These are phyloP conservation scores for Nycticryphes semicollaris DNA, from an alignment of 2,113 vertebrate genomes.

Conservation along the genomic window DNA sequence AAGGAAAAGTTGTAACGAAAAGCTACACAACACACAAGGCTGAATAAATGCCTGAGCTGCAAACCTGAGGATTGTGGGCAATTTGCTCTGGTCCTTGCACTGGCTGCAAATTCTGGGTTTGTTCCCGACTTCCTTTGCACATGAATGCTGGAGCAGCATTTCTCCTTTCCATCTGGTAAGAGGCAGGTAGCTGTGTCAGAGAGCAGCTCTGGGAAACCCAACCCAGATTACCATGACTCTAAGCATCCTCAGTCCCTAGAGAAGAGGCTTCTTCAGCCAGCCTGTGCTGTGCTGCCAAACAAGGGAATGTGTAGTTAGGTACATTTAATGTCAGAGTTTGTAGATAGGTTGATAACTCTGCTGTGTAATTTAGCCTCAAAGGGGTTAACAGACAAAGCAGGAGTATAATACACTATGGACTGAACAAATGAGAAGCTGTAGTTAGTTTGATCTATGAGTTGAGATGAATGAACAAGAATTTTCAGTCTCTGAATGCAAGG, in stretches of 20 bases:
- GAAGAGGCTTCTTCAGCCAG: not conserved
- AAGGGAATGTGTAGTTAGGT: rapidly evolving
- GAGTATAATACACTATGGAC: not conserved
- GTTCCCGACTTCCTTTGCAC: not conserved
- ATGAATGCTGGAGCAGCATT: not conserved
- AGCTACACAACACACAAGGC: not conserved
- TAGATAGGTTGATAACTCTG: not conserved
- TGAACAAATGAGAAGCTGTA: not conserved
- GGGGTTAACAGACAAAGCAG: not conserved
- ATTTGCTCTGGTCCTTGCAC: not conserved
- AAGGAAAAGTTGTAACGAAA: not conserved
- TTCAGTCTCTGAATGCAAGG: not conserved
- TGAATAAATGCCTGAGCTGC: not conserved
- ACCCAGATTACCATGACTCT: not conserved
- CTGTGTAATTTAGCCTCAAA: not conserved
- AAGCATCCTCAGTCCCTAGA: not conserved
- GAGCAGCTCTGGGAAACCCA: not conserved
- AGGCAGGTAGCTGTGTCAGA: not conserved
- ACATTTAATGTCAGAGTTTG: not conserved
- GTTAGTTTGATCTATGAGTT: not conserved
- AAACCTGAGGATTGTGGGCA: not conserved
- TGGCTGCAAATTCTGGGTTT: not conserved
- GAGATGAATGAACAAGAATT: not conserved
- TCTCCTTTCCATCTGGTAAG: not conserved
- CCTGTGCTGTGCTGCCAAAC: not conserved